A percentile compares a stretch with the other conserved stretches of the same genome.
Conservation (phyloP, 2,113 vertebrate genomes). For the Cavia aperea region DNA sequence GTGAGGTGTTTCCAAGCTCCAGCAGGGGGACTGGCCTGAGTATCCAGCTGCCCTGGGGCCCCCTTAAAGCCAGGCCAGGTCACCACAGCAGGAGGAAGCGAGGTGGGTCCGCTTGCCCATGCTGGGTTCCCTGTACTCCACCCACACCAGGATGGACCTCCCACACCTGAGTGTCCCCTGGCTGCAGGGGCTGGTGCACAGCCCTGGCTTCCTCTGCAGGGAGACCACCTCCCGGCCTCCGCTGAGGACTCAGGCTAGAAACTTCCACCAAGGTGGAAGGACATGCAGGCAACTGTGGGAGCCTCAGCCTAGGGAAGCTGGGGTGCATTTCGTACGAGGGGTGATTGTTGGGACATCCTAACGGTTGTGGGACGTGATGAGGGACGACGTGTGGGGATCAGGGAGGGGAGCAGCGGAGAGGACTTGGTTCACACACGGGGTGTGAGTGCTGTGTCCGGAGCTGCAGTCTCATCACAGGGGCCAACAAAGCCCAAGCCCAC, state of each 20-base stretch:
- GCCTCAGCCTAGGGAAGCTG: neutral
- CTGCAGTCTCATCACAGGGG: neutral
- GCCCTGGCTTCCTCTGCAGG: neutral
- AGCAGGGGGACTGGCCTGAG: neutral
- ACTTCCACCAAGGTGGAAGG: neutral
- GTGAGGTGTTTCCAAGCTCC: neutral
- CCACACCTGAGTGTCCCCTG: neutral
- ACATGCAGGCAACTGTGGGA: neutral
- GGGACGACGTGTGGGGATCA: fast-evolving
- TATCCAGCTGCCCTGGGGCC: neutral
- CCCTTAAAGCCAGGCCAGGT: neutral
- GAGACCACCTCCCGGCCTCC: fast-evolving
- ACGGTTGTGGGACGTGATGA: neutral
- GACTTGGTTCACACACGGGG: neutral
- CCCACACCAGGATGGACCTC: neutral
- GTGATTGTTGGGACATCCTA: neutral
- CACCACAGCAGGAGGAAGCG: neutral
- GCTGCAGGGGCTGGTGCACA: too few relatives aligned
- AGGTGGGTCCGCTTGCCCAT: neutral
- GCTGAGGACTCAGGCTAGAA: neutral
- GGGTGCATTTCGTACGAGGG: neutral
- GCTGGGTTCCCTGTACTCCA: neutral
- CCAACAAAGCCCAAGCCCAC: neutral
- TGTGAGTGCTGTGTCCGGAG: neutral
- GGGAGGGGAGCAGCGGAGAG: neutral